A percentile compares a stretch with the other conserved stretches of the same genome.
These are phyloP conservation scores for Coelopa pilipes DNA, from an alignment of 2,888 invertebrate genomes.

Conservation along the genomic window DNA sequence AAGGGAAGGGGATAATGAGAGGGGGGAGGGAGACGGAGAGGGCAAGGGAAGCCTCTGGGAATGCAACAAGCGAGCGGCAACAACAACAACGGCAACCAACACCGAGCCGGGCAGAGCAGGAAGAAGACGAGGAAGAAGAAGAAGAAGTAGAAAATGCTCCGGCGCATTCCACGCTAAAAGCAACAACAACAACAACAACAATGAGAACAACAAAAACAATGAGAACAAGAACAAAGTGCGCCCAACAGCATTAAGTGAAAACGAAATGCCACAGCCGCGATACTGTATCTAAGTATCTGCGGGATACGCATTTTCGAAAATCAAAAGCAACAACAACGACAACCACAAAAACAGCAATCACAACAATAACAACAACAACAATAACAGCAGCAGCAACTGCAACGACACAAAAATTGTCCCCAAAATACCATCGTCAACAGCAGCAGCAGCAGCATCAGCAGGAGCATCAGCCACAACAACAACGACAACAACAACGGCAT, in stretches of 20 bases:
- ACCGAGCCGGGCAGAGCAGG: neutral
- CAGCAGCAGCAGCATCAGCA: neutral
- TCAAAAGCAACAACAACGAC: neutral
- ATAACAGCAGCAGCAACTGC: no score
- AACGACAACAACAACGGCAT: neutral
- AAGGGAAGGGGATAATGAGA: neutral
- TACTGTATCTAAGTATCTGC: neutral
- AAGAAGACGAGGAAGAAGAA: no score
- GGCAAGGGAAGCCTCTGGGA: neutral
- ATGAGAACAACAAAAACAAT: slow-evolving; percentile 5
- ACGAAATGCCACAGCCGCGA: neutral
- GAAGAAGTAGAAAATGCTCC: no score
- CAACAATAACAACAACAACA: neutral
- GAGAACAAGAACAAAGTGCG: slow-evolving; percentile 8
- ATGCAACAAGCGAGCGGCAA: slow-evolving; percentile 11
- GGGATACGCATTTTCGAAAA: neutral
- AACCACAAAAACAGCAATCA: neutral
- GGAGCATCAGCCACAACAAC: neutral
- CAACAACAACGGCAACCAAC: slow-evolving; percentile 1
- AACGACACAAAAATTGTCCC: neutral
- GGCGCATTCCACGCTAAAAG: slow-evolving; percentile 1
- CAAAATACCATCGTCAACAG: no score
- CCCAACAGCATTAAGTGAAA: neutral
- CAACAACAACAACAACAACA: neutral
- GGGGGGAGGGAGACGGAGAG: no score